Percentiles rank a stretch among this genome's conserved stretches.
Conservation (phyloP, 2,888 invertebrate genomes). For the Agrilus biguttatus region DNA sequence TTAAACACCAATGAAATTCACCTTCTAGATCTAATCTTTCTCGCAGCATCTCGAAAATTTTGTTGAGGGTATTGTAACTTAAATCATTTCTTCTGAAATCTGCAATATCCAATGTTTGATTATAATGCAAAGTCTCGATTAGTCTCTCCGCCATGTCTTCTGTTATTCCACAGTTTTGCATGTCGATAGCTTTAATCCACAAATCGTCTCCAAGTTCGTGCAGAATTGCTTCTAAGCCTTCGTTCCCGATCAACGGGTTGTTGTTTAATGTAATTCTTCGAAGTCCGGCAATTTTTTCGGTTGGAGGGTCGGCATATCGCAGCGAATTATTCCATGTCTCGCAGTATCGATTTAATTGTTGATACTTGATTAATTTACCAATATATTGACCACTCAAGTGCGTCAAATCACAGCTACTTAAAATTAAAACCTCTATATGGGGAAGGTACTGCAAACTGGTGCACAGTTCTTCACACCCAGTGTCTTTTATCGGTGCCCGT, state of each 20-base stretch:
- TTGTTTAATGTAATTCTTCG: slow-evolving; percentile 54
- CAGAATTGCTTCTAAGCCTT: slow-evolving; percentile 43
- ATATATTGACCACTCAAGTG: slow-evolving; percentile 46
- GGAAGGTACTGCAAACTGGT: slow-evolving; percentile 50
- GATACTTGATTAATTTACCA: slow-evolving; percentile 47
- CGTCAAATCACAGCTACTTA: slow-evolving; percentile 54
- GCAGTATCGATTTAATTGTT: slow-evolving; percentile 47
- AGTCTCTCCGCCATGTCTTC: slow-evolving; percentile 43
- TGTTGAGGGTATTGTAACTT: slow-evolving; percentile 18
- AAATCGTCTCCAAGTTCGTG: slow-evolving; percentile 62
- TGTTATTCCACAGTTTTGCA: slow-evolving; percentile 61
- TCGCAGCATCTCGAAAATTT: slow-evolving; percentile 23
- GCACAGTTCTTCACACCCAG: slow-evolving; percentile 57
- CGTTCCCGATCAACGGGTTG: slow-evolving; percentile 53
- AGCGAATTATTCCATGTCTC: slow-evolving; percentile 72
- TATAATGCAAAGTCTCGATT: slow-evolving; percentile 45
- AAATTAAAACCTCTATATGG: slow-evolving; percentile 51
- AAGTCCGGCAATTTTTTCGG: slow-evolving; percentile 59
- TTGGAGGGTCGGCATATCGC: slow-evolving; percentile 58
- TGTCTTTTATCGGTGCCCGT: slow-evolving; percentile 54
- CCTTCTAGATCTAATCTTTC: slow-evolving; percentile 17
- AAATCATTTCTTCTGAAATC: slow-evolving; percentile 49
- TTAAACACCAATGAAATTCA: slow-evolving; percentile 26
- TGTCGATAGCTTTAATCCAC: slow-evolving; percentile 67
- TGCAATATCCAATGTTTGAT: slow-evolving; percentile 50